These are phyloP conservation scores for Eilema caniola DNA, from an alignment of 2,888 invertebrate species.

Conservation along the genomic window DNA sequence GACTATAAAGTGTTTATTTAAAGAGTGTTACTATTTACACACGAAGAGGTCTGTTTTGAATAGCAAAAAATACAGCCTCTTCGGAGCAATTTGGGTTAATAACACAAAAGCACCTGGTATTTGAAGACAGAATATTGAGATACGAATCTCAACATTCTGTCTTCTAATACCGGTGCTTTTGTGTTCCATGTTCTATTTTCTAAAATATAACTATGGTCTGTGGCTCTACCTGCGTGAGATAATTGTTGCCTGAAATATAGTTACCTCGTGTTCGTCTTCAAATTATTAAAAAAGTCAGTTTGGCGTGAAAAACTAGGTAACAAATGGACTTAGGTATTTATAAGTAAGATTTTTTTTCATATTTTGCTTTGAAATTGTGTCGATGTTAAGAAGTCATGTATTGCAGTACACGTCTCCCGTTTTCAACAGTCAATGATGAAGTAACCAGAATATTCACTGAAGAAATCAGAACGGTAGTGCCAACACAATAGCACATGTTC, in stretches of 20 bases:
- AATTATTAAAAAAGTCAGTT: too few relatives aligned
- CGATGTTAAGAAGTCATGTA: background rate
- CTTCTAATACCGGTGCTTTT: background rate
- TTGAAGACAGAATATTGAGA: too few relatives aligned
- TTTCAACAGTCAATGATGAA: background rate
- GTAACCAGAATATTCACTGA: slow-evolving; percentile 38
- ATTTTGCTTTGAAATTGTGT: too few relatives aligned
- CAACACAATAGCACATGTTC: slow-evolving; percentile 57
- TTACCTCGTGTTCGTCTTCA: too few relatives aligned
- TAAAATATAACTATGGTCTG: background rate
- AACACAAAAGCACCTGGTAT: too few relatives aligned
- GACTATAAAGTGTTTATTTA: background rate
- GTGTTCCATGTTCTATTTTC: background rate
- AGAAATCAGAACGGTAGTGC: slow-evolving; percentile 62
- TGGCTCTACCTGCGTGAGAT: too few relatives aligned
- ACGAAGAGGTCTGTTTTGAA: background rate
- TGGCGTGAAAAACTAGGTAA: background rate
- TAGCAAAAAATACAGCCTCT: background rate
- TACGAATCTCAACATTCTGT: background rate
- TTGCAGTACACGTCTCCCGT: background rate
- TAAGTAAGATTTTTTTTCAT: background rate
- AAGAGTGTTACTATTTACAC: background rate
- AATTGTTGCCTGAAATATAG: too few relatives aligned
- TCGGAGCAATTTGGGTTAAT: background rate
- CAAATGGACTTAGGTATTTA: too few relatives aligned